Evolutionary conservation across 2,797 vertebrate genomes (phyloP).

Genomic region (Siniperca scherzeri): DNA sequence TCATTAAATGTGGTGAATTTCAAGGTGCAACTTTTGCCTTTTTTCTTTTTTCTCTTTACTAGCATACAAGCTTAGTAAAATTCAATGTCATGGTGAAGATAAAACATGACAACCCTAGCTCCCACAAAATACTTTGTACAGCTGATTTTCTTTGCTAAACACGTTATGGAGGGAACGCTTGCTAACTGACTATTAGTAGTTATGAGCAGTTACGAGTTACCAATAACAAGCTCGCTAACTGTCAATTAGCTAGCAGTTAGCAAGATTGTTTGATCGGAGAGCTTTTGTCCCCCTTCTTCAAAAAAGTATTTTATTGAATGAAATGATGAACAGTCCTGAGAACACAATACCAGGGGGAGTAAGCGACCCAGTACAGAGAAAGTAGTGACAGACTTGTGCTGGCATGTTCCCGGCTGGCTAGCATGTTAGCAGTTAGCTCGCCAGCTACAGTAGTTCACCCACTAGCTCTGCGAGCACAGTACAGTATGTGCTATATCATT

Average conservation of each 20-base stretch:
- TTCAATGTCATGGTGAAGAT: too few relatives aligned
- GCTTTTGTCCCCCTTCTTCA: neutral
- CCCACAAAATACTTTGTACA: too few relatives aligned
- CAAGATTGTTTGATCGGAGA: neutral
- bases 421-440: neutral
- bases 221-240: neutral
- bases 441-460: neutral
- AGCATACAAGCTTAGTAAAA: neutral
- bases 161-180: too few relatives aligned
- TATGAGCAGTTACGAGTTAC: too few relatives aligned
- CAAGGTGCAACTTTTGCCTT: neutral
- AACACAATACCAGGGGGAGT: neutral
- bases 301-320: neutral
- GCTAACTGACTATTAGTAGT: too few relatives aligned
- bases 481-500: neutral
- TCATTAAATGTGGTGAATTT: neutral
- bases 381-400: neutral
- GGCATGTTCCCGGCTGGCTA: neutral
- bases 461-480: too few relatives aligned
- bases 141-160: too few relatives aligned
- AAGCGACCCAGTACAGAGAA: neutral
- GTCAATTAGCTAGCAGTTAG: too few relatives aligned
- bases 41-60: neutral
- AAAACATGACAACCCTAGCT: too few relatives aligned
- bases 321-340: neutral